Base-by-base conservation (phyloP, 2,113 vertebrate species). In the Cyanocitta stelleri region DNA sequence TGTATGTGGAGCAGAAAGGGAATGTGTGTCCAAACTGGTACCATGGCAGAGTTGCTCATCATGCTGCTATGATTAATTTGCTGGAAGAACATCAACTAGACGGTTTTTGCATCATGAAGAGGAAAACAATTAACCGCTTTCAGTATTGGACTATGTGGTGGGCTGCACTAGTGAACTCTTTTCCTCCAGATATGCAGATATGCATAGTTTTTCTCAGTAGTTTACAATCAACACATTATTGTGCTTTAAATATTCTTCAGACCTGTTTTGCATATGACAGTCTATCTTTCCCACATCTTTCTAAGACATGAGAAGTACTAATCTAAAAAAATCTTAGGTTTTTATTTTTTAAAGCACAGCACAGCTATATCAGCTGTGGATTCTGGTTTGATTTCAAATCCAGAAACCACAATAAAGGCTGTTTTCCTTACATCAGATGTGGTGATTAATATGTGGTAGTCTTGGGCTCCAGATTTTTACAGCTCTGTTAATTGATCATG, bases 401-500 rank as follows among this genome's bases (percentile, higher is more conserved):
- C 76, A 95, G 86, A 93, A 96, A 89, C 95, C 82, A 80, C 74
- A 97, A 89, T 63, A 95, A 91, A 96, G 78, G 59, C 62, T 90
- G 84, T 83, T 96, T 96, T 96, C 83, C 37, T 87, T 90, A 75
- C 67, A 84, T 95, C 95, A 95, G 80, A 95, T 95, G 87, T 90
- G 82, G 72, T 97, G 96, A 97, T 96, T 97, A 97, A 97, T 95
- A 95, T 73, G 56, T 94, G 46, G 68, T 77, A 96, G 94, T 84
- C 77, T 92, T 76, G 73, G 75, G 78, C 43, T 97, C 91, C 95
- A 91, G 91, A 73, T 92, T 96, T 97, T 96, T 95, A 93, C 85
- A 96, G 85, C 92, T 97, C 72, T 64, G 81, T 86, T 98, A 96
- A 98, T 93, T 97, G 97, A 97, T 95, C 94, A 94, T 8, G 59